Conservation (phyloP, 53 echinoderm and acorn worm genomes). For the Henricia sp. region DNA sequence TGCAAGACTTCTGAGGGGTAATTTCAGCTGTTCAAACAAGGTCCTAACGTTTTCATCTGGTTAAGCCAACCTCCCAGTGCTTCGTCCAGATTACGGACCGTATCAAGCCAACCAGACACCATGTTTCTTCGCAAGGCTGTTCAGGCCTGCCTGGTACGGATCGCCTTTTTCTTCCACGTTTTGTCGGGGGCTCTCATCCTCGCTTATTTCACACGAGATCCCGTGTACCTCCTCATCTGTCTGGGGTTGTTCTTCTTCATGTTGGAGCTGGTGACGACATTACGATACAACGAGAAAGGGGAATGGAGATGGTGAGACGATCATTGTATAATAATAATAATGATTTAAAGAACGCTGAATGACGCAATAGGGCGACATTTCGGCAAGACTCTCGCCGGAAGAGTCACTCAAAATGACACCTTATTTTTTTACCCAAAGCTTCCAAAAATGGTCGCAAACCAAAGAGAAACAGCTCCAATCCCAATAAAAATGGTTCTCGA, state of each 20-base stretch:
- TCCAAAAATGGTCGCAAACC: no score
- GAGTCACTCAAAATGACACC: neutral
- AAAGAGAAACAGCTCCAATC: no score
- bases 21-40: no score
- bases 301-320: constrained; percentile 86
- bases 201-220: constrained; percentile 72
- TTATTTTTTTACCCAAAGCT: no score
- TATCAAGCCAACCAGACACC: no score
- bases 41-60: no score
- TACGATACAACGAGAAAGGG: constrained; percentile 75
- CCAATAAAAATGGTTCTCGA: no score
- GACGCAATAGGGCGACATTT: neutral
- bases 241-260: constrained; percentile 71
- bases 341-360: neutral
- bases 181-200: constrained; percentile 71
- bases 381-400: no score
- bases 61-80: no score
- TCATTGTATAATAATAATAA: neutral
- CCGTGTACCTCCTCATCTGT: constrained; percentile 70
- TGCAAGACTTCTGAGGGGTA: no score
- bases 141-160: constrained; percentile 66
- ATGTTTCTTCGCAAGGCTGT: constrained; percentile 69
- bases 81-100: no score
- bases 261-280: constrained; percentile 75
- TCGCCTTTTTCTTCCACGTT: constrained; percentile 72